phyloP scores from a whole-genome alignment of 64 coral and sea anemone species.

The Actinia tenebrosa region DNA sequence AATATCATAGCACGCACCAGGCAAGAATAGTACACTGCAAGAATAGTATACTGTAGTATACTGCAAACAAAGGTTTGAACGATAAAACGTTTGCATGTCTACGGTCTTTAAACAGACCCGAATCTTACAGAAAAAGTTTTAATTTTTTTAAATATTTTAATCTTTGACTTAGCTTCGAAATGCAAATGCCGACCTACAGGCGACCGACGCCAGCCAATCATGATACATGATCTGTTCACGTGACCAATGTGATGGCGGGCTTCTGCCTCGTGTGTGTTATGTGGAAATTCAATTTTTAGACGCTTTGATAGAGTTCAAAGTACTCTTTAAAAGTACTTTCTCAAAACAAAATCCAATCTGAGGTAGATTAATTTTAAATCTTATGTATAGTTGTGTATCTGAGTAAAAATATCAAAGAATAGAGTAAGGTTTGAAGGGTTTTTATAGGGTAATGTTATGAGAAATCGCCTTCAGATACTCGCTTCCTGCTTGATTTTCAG shows the following conservation, averaged over 20 bases:
- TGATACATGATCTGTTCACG: conserved; percentile 40
- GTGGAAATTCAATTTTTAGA: neutral
- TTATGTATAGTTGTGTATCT: neutral
- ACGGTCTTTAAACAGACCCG: no score
- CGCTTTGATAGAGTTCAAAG: neutral
- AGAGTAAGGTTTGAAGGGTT: neutral
- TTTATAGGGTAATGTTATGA: neutral
- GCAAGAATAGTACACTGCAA: no score
- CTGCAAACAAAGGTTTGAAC: no score
- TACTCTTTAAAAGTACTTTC: neutral
- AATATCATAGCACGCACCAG: no score
- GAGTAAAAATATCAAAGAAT: neutral
- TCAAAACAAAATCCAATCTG: neutral
- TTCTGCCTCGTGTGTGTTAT: conserved; percentile 13
- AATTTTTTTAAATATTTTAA: no score
- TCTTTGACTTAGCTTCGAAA: neutral
- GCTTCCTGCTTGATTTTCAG: conserved; percentile 1
- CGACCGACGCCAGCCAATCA: conserved; percentile 53
- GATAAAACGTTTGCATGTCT: no score
- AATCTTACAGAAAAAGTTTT: neutral
- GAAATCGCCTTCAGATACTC: neutral
- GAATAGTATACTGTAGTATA: no score
- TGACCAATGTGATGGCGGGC: conserved; percentile 66
- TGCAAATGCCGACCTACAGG: neutral
- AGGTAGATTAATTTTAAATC: neutral